phyloP scores from a whole-genome alignment of 2,797 vertebrate genomes.

The Champsocephalus esox region DNA sequence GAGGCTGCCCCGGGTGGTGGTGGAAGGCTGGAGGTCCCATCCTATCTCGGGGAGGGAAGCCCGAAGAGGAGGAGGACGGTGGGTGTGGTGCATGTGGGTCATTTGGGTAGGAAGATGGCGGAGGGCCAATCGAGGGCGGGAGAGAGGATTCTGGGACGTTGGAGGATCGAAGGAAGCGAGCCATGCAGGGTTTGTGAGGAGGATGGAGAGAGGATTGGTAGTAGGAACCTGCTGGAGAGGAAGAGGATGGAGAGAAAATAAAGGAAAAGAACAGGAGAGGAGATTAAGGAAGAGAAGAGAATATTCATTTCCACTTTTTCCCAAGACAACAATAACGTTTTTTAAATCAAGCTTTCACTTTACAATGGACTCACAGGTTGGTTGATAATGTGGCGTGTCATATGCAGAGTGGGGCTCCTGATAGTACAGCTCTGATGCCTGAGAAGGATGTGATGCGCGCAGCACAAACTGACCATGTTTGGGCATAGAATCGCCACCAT shows the following conservation, averaged over 20 bases:
- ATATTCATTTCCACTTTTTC: neutral
- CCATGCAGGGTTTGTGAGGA: conserved; percentile 88
- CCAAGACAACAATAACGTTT: neutral
- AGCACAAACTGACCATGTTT: conserved; percentile 89
- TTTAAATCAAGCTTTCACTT: neutral
- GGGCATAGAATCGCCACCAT: conserved; percentile 83
- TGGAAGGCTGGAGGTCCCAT: conserved; percentile 86
- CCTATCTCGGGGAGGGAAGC: conserved; percentile 77
- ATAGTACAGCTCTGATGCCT: conserved; percentile 91
- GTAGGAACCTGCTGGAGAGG: conserved; percentile 85
- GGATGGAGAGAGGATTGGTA: conserved; percentile 87
- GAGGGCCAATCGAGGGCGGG: conserved; percentile 88
- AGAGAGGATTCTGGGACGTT: conserved; percentile 92
- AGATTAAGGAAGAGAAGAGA: neutral
- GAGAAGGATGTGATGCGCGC: conserved; percentile 87
- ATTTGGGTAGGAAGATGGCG: conserved; percentile 80
- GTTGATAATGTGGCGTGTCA: conserved; percentile 88
- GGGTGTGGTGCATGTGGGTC: conserved; percentile 83
- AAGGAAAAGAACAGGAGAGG: neutral
- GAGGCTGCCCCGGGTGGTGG: conserved; percentile 83
- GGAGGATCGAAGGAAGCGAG: conserved; percentile 92
- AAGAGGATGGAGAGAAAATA: neutral
- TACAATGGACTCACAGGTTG: conserved; percentile 85
- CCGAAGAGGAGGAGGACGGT: conserved; percentile 86
- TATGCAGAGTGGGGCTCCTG: conserved; percentile 90